Evolutionary conservation across 2,888 invertebrate genomes (phyloP), one percentile per base, ranked within the genome.

Genomic region (Alloscopus bannaensis): DNA sequence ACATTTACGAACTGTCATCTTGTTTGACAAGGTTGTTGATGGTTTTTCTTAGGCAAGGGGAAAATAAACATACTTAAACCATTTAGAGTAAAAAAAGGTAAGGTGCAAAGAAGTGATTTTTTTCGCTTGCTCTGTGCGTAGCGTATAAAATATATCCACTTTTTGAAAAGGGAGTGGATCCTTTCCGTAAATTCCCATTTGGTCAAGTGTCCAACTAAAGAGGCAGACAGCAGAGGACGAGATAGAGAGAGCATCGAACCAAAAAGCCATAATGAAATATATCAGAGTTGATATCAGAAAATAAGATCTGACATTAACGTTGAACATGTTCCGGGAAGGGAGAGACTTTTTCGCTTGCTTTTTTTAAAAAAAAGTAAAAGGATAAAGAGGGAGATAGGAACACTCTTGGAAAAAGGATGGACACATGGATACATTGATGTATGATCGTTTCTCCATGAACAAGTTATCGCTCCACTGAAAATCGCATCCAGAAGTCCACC

Each of bases 261-360:
- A 75, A n/a, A n/a, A 68, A 57, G 50, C 50, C 60, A 75, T 73
- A 68, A 68, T 68, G 68, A 75, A 68, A 75, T 75, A 57, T 75
- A 75, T 76, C 66, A 76, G 55, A 22, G n/a, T 36, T 76, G 50
- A 55, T 76, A 76, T 76, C 76, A 76, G 69, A 69, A 69, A 76
- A 76, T 69, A 62, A 62, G 76, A 76, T 76, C 76, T 76, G 76
- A 76, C 76, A 76, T 62, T 62, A 68, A 47, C 62, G 69, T 45
- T 69, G 45, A 69, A 62, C 69, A 76, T 76, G 76, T 76, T 69
- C 62, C 69, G 69, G 76, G 76, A 76, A 52, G 50, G 50, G 66
- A n/a, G 28, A 36, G 68, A 62, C 68, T 50, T 40, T 62, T 76
- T 62, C 50, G 45, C 65, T 65, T 22, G 42, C 13, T 75, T 75